Conservation (phyloP, 2,113 vertebrate species). For the Ondatra zibethicus region DNA sequence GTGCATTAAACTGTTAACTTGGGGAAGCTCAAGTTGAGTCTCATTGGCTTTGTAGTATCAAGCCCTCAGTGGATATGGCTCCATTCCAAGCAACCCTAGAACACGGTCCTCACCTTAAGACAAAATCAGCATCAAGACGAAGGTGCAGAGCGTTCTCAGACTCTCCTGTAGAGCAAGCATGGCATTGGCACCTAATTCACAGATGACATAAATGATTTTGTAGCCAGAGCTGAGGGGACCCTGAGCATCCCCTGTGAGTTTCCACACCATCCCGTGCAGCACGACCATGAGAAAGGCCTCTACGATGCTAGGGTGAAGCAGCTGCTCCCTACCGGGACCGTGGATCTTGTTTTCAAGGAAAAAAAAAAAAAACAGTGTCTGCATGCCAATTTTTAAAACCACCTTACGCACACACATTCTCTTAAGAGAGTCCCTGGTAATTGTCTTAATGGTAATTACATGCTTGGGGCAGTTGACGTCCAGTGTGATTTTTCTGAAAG, state of each 20-base stretch:
- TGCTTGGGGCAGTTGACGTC: constrained; percentile 77
- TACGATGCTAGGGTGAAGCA: not conserved
- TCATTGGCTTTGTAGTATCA: not conserved
- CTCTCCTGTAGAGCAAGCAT: not conserved
- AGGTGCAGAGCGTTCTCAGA: not conserved
- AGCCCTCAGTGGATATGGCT: not conserved
- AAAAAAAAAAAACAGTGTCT: constrained; percentile 55
- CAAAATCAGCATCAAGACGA: not conserved
- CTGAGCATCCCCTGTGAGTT: not conserved
- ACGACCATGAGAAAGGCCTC: not conserved
- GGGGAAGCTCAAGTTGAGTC: not conserved
- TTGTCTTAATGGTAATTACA: constrained; percentile 81
- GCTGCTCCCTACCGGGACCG: not conserved
- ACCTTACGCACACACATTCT: not conserved
- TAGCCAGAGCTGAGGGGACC: not conserved
- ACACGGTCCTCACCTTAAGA: not conserved
- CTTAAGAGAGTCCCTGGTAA: constrained; percentile 72
- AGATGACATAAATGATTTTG: not conserved
- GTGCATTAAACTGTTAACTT: not conserved
- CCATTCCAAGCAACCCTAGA: not conserved
- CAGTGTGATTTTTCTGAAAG: constrained; percentile 77
- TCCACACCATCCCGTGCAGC: not conserved
- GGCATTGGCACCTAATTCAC: not conserved
- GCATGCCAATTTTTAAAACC: constrained; percentile 37
- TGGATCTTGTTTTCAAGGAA: constrained; percentile 66